Evolutionary conservation across 2,888 invertebrate genomes (phyloP).

Genomic region (Spilosoma lubricipeda): DNA sequence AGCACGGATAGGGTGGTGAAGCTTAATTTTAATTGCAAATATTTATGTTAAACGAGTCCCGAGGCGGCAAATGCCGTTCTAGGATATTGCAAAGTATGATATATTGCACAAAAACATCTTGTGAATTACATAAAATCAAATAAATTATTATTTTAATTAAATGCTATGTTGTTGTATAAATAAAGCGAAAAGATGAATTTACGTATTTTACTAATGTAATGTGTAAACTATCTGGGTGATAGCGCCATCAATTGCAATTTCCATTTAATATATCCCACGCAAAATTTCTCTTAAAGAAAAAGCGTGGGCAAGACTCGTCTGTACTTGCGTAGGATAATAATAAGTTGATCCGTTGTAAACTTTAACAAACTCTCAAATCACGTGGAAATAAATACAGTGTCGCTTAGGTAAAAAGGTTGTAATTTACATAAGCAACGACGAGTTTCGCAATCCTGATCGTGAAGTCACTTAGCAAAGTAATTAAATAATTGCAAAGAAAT

Average conservation of each 20-base stretch:
- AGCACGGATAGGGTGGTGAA: slow-evolving; percentile 80
- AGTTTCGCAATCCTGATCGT: not conserved
- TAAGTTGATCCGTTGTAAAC: not conserved
- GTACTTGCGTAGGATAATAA: slow-evolving; percentile 22
- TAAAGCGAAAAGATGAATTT: not conserved
- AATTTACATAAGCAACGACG: not conserved
- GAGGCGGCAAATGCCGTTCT: slow-evolving; percentile 61
- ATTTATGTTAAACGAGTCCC: slow-evolving; percentile 83
- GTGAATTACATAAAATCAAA: slow-evolving; percentile 50
- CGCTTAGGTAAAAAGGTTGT: not conserved
- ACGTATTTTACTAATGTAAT: not conserved
- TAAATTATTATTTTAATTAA: slow-evolving; percentile 52
- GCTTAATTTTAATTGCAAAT: slow-evolving; percentile 86
- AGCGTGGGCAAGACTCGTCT: slow-evolving; percentile 10
- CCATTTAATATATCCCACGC: slow-evolving; percentile 1
- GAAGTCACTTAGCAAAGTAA: not conserved
- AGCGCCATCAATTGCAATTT: not conserved
- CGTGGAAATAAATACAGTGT: not conserved
- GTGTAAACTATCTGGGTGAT: not conserved
- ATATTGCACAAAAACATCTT: slow-evolving; percentile 68
- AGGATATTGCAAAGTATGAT: slow-evolving; percentile 79
- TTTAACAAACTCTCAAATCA: not conserved
- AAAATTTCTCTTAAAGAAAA: slow-evolving; percentile 8
- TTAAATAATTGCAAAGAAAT: not conserved
- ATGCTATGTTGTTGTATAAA: slow-evolving; percentile 10